Base-by-base conservation (phyloP, 92 coral and sea anemone genomes). In the Bergia sp. region DNA sequence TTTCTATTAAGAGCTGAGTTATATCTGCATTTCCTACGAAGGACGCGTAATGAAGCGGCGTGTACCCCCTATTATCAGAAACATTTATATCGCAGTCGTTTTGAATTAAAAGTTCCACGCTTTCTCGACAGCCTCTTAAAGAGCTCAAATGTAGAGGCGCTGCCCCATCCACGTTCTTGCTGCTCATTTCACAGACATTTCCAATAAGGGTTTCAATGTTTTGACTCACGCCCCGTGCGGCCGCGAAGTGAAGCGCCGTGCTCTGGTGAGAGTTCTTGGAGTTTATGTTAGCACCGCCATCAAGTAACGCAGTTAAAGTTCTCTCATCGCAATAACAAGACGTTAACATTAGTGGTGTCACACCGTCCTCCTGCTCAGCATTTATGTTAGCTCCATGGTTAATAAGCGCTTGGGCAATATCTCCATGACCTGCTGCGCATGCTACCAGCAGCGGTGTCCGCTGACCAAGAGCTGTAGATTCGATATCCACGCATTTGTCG, bases 211-310 rank as follows among this genome's bases (percentile, higher is more conserved):
- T 77, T 47, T 80, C 79, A 10, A 95, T 66, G 36, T 92, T 91
- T 53, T 81, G 85, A 47, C 61, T 57, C 41, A 75, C 76, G 1
- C 98, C 98, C 79, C 88, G 88, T 21, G 94, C 93, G 20, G 96
- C 98, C 21, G 98, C 96, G 64, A 91, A 95, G 86, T 95, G 98
- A 36, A 95, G 81, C 0, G 96, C 94, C 18, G 98, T 88, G 44
- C 86, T 84, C 37, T 87, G 83, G 74, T 81, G 86, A 0, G 86
- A 7, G 84, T 86, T 91, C 49, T 66, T 89, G 8, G 86, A 79
- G 5, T 80, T 73, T 7, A 90, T 88, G 3, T 80, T 82, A 41
- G 98, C 95, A 13, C 96, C 98, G 64, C 92, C 74, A 23, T 90
- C 74, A 18, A 86, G 64, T 37, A 95, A 87, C 76, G 91, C 11